Evolutionary conservation across 1,140 invertebrate species (phyloP).

Genomic region (Cataglyphis hispanica): DNA sequence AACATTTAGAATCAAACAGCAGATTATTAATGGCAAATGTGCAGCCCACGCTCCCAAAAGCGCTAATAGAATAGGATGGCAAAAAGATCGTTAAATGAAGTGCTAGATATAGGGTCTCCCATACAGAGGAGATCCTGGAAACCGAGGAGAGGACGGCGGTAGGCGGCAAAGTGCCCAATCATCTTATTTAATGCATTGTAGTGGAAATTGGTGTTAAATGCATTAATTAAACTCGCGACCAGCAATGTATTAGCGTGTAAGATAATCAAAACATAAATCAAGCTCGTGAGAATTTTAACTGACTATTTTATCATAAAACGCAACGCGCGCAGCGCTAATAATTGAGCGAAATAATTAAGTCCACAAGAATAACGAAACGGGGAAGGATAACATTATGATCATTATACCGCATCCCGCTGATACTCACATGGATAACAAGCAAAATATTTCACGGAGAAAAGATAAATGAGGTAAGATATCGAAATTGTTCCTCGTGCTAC

Average conservation of each 20-base stretch:
- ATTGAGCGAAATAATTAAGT: conserved; percentile 50
- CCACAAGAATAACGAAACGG: conserved; percentile 37
- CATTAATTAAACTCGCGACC: neutral
- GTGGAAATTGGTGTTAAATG: neutral
- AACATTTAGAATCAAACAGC: no score
- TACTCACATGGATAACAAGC: conserved; percentile 60
- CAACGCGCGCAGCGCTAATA: conserved; percentile 35
- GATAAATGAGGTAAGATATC: conserved; percentile 66
- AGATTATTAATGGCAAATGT: no score
- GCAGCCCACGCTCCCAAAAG: no score
- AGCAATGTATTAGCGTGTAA: neutral
- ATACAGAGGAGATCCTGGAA: no score
- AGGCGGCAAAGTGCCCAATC: no score
- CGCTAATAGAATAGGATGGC: no score
- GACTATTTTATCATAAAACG: neutral
- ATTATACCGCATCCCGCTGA: conserved; percentile 54
- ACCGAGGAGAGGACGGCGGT: no score
- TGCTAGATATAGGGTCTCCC: no score
- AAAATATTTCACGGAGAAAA: conserved; percentile 18
- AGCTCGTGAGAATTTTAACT: conserved; percentile 1
- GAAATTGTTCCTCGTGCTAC: conserved; percentile 31
- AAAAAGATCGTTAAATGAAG: no score
- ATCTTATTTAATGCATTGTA: no score
- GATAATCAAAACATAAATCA: neutral
- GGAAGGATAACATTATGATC: conserved; percentile 47